phyloP scores from a whole-genome alignment of 2,888 invertebrate genomes.

The Harpalus rubripes region DNA sequence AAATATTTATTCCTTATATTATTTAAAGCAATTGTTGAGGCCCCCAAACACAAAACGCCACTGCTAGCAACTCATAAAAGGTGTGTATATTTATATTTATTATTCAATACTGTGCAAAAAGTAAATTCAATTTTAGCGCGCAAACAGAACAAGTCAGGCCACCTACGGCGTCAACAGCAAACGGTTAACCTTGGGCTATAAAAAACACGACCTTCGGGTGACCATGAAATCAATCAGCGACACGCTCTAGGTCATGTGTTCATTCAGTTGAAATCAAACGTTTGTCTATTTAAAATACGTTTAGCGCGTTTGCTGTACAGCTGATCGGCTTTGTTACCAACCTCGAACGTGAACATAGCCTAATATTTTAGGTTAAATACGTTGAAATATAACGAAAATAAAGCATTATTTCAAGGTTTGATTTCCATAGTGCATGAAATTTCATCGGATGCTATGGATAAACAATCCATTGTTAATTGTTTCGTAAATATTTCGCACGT shows the following conservation, averaged over 20 bases:
- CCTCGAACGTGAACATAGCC: not conserved
- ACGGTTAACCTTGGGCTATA: not conserved
- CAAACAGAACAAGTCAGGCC: not conserved
- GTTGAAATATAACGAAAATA: not conserved
- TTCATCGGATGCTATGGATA: not conserved
- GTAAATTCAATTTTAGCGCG: not conserved
- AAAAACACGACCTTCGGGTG: not conserved
- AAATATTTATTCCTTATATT: too few relatives aligned
- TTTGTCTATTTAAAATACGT: constrained; percentile 19
- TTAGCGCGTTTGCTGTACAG: constrained; percentile 12
- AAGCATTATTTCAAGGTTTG: not conserved
- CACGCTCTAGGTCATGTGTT: constrained; percentile 13
- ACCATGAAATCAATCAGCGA: constrained; percentile 19
- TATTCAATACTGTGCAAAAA: too few relatives aligned
- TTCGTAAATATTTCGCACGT: too few relatives aligned
- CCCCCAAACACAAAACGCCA: too few relatives aligned
- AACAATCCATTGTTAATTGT: too few relatives aligned
- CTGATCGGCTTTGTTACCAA: constrained; percentile 26
- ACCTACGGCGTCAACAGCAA: not conserved
- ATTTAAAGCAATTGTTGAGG: too few relatives aligned
- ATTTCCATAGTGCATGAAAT: not conserved
- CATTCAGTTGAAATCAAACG: constrained; percentile 7
- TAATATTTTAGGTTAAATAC: not conserved
- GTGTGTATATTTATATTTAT: too few relatives aligned
- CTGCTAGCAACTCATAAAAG: too few relatives aligned